Percentiles rank a stretch among this genome's conserved stretches.
phyloP scores from a whole-genome alignment of 1,140 invertebrate species.

The Heterodera carotae region DNA sequence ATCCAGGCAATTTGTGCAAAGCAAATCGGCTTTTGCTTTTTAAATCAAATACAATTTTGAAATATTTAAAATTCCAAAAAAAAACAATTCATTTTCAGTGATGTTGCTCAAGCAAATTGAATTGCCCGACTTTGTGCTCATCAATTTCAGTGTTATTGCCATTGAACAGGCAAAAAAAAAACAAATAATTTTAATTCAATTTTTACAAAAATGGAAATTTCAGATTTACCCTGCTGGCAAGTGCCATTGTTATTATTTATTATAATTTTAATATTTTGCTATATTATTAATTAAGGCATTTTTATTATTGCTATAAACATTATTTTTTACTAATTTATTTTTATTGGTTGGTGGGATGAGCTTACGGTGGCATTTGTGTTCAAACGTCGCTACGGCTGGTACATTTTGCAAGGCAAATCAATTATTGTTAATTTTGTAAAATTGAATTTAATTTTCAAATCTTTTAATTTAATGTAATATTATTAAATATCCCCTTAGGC shows the following conservation, averaged over 20 bases:
- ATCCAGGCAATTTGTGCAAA: conserved; percentile 34
- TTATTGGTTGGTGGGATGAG: conserved; percentile 63
- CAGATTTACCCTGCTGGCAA: conserved; percentile 59
- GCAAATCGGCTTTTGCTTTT: background rate
- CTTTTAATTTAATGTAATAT: conserved; percentile 4
- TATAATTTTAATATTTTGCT: too few relatives aligned
- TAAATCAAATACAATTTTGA: background rate
- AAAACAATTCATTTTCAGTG: conserved; percentile 27
- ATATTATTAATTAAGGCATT: too few relatives aligned
- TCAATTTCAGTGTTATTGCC: conserved; percentile 64
- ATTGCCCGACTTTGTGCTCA: conserved; percentile 62
- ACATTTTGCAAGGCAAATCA: conserved; percentile 55
- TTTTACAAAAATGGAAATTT: too few relatives aligned
- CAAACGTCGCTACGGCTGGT: conserved; percentile 64
- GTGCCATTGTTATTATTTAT: too few relatives aligned
- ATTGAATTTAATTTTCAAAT: background rate
- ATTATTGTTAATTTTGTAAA: background rate
- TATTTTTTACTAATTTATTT: background rate
- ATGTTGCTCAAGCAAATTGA: conserved; percentile 63
- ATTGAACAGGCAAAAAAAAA: conserved; percentile 55
- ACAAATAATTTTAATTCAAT: background rate
- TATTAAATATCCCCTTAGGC: conserved; percentile 3
- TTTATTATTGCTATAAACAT: background rate
- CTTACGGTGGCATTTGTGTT: conserved; percentile 62
- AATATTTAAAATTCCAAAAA: background rate